Conservation (phyloP, 2,888 invertebrate genomes). For the Agrenia bidenticulata region DNA sequence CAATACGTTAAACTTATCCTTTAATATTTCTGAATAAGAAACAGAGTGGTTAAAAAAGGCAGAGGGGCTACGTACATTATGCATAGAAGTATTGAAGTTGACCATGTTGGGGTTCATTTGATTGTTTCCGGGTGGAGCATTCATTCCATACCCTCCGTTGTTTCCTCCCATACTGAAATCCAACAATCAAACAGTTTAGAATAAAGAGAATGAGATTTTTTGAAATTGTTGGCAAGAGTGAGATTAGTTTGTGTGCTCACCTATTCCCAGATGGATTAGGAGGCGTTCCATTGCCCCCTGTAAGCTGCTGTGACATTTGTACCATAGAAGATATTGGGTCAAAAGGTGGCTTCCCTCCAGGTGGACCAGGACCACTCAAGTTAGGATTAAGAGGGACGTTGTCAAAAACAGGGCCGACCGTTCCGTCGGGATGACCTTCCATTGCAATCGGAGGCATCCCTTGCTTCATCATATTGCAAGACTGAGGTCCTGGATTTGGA, state of each 20-base stretch:
- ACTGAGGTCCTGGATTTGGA: constrained; percentile 37
- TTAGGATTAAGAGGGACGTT: constrained; percentile 57
- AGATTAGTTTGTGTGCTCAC: constrained; percentile 32
- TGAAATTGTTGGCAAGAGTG: too few relatives aligned
- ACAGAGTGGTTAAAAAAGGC: background rate
- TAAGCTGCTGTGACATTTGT: constrained; percentile 91
- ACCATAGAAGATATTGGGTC: constrained; percentile 92
- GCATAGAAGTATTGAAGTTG: constrained; percentile 56
- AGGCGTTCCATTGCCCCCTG: constrained; percentile 70
- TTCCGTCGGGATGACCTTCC: constrained; percentile 55
- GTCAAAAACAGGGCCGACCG: constrained; percentile 52
- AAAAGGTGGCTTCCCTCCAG: constrained; percentile 62
- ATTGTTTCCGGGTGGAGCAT: constrained; percentile 47
- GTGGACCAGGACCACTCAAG: constrained; percentile 54
- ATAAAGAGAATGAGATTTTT: background rate
- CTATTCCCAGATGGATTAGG: constrained; percentile 54
- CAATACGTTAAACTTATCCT: too few relatives aligned
- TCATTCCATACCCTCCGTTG: constrained; percentile 53
- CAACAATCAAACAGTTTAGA: too few relatives aligned
- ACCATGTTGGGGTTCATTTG: constrained; percentile 57
- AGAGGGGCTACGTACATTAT: constrained; percentile 54
- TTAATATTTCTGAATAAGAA: background rate
- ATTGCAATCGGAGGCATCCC: constrained; percentile 47
- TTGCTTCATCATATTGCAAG: constrained; percentile 50
- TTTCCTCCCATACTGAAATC: constrained; percentile 17